Conservation (phyloP, 2,113 vertebrate genomes). For the Tachuris rubrigastra region DNA sequence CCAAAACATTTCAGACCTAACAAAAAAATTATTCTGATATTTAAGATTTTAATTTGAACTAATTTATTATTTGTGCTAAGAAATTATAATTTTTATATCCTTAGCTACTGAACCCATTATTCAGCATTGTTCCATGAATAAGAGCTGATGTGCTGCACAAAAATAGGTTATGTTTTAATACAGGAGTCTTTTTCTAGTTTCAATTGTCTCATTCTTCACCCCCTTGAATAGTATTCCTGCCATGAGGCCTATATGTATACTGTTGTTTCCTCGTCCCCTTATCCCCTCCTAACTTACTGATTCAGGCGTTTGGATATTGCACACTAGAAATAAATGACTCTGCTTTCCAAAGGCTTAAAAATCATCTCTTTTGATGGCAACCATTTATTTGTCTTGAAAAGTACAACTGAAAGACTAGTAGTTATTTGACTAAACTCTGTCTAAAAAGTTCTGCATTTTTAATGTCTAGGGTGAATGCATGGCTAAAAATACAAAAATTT, state of each 20-base stretch:
- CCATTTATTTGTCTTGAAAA: not conserved
- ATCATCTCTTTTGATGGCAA: not conserved
- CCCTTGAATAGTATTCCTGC: not conserved
- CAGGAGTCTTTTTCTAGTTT: not conserved
- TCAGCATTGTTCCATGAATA: not conserved
- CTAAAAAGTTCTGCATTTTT: not conserved
- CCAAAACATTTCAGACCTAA: not conserved
- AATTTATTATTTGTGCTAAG: slow-evolving; percentile 36
- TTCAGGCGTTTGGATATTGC: not conserved
- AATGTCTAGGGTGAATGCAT: not conserved
- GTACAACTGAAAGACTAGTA: not conserved
- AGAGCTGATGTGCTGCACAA: not conserved
- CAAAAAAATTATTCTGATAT: not conserved
- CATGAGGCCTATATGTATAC: rapidly evolving
- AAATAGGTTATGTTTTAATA: not conserved
- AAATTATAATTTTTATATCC: slow-evolving; percentile 4
- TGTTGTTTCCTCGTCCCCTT: not conserved
- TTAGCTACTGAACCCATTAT: not conserved
- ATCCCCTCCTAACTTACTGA: rapidly evolving
- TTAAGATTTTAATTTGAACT: slow-evolving; percentile 8
- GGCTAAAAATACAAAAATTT: not conserved
- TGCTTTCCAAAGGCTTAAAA: not conserved
- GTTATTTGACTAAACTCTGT: not conserved
- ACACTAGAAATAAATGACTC: not conserved
- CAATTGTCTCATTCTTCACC: rapidly evolving